These are phyloP conservation scores for Athalia circularis DNA, from an alignment of 2,888 invertebrate species.

Conservation along the genomic window DNA sequence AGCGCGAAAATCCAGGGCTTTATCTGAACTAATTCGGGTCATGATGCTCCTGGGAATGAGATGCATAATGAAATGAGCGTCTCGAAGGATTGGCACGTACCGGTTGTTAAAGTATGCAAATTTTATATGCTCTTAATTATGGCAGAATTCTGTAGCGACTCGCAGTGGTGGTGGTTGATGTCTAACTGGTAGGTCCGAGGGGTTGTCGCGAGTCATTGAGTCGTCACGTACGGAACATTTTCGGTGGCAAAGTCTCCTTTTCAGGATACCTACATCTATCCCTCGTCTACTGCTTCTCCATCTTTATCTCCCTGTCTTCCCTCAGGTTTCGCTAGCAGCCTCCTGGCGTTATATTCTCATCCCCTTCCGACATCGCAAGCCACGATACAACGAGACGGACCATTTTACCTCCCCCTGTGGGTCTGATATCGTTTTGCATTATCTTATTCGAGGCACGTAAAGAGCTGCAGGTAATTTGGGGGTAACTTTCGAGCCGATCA, in stretches of 20 bases:
- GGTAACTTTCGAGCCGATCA: constrained; percentile 42
- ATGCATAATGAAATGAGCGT: constrained; percentile 46
- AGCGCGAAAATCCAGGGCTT: constrained; percentile 19
- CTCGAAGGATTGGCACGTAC: constrained; percentile 47
- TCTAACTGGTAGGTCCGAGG: constrained; percentile 19
- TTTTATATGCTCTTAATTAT: constrained; percentile 47
- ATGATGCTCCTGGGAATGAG: constrained; percentile 30
- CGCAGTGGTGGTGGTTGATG: constrained; percentile 5
- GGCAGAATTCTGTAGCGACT: constrained; percentile 31
- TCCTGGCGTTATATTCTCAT: background rate
- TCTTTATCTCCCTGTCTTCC: constrained; percentile 32
- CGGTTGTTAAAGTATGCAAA: constrained; percentile 47
- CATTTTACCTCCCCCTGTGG: background rate
- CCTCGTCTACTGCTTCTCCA: background rate
- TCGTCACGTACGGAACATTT: constrained; percentile 46
- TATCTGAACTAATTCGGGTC: constrained; percentile 35
- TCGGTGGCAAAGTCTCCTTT: constrained; percentile 39
- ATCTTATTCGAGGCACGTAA: constrained; percentile 46
- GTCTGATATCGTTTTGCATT: constrained; percentile 44
- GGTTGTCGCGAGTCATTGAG: constrained; percentile 5
- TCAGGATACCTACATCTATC: constrained; percentile 1
- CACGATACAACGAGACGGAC: constrained; percentile 32
- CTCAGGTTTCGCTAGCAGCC: background rate
- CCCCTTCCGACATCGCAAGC: constrained; percentile 11
- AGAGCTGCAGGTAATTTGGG: constrained; percentile 44